These are phyloP conservation scores for Mactromeris polynyma DNA, from an alignment of 2,888 invertebrate species.

Conservation along the genomic window DNA sequence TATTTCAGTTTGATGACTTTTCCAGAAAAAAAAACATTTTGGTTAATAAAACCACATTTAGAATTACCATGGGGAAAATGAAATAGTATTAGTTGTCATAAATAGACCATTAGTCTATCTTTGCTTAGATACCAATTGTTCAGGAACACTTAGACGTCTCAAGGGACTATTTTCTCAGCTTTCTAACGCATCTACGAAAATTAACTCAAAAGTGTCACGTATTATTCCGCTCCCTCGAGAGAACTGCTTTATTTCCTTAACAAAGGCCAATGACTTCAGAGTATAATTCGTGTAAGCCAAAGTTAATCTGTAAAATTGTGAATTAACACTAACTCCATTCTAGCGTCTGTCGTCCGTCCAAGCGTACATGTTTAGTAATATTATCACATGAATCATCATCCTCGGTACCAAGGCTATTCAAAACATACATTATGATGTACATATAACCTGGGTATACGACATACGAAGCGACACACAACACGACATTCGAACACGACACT, in stretches of 20 bases:
- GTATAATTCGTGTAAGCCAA: neutral
- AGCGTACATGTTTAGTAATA: too few species aligned
- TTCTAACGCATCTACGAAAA: conserved; percentile 17
- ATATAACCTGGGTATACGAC: too few species aligned
- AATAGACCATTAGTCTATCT: neutral
- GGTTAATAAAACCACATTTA: neutral
- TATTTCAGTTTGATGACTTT: neutral
- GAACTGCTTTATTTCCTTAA: neutral
- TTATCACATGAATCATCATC: too few species aligned
- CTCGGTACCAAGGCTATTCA: too few species aligned
- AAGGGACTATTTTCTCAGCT: conserved; percentile 9
- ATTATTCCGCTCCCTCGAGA: neutral
- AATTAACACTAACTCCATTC: too few species aligned
- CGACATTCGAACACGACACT: too few species aligned
- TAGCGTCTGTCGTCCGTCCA: too few species aligned
- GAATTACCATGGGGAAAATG: neutral
- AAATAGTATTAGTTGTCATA: neutral
- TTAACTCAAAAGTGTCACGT: neutral
- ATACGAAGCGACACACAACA: too few species aligned
- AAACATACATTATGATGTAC: too few species aligned
- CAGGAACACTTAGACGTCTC: neutral
- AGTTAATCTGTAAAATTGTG: too few species aligned
- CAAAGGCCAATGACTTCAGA: neutral
- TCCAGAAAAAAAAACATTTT: neutral
- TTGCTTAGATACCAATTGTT: neutral